These are phyloP conservation scores for Dryomyza anilis DNA, from an alignment of 2,888 invertebrate species.

Conservation along the genomic window DNA sequence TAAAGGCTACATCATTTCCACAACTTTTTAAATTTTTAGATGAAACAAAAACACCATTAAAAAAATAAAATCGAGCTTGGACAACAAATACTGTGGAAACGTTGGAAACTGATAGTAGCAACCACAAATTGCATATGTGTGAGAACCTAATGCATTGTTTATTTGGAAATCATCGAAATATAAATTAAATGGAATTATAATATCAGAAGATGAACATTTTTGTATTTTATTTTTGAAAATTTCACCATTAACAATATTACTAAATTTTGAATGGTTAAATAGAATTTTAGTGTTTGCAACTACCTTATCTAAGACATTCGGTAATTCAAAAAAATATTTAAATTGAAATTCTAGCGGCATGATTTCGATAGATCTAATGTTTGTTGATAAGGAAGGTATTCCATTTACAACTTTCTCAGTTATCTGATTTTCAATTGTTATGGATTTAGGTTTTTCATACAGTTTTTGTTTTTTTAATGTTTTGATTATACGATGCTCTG, in stretches of 20 bases:
- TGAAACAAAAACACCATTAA: constrained; percentile 28
- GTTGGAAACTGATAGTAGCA: constrained; percentile 34
- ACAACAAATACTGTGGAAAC: constrained; percentile 28
- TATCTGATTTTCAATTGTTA: constrained; percentile 17
- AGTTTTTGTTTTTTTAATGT: constrained; percentile 17
- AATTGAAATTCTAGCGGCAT: constrained; percentile 19
- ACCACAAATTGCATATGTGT: constrained; percentile 29
- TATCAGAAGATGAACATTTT: not conserved
- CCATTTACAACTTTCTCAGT: constrained; percentile 7
- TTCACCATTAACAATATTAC: constrained; percentile 20
- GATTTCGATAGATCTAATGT: constrained; percentile 4
- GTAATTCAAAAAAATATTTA: constrained; percentile 17
- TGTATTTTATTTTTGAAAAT: constrained; percentile 13
- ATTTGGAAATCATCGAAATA: constrained; percentile 33
- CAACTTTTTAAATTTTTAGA: constrained; percentile 23
- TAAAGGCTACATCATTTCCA: constrained; percentile 22
- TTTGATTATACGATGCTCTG: constrained; percentile 25
- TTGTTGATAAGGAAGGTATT: constrained; percentile 22
- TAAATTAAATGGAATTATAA: constrained; percentile 29
- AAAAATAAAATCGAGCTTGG: constrained; percentile 32
- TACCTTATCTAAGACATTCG: constrained; percentile 2
- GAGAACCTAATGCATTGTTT: constrained; percentile 31
- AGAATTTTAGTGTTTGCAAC: too few relatives aligned
- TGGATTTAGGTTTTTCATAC: constrained; percentile 20
- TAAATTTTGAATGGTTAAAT: not conserved